Base-by-base conservation (phyloP, 2,113 vertebrate genomes). In the Nyctibius bracteatus region DNA sequence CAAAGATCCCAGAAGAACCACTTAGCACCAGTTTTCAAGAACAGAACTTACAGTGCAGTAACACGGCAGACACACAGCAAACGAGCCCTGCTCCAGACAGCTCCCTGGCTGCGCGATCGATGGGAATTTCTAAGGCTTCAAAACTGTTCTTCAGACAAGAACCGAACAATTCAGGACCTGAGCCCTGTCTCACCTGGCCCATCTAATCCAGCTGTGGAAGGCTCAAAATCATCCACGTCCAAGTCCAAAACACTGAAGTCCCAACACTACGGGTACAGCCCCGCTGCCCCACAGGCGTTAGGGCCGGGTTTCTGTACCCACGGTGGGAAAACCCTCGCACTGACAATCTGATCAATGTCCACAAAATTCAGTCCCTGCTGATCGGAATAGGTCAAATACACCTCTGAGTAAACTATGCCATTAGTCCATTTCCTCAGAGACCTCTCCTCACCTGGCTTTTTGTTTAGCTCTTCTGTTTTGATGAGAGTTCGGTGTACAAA, bases 41-140 rank as follows among this genome's bases (percentile, higher is more conserved):
- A 12, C 14, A 25, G 68, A 68, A 57, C 37, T 81, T 23, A 13
- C 17, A 47, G 21, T 6, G 59, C 43, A 49, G 35, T 5, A 22
- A 33, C 66, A 33, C 0, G 6, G n/a, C 43, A 73, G 73, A 37
- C 13, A 33, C 47, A 21, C 27, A 58, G 81, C 51, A 47, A 35
- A 44, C 2, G 7, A 57, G 63, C 44, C 7, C 2, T 21, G 46
- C 27, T 62, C 43, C 79, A 59, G 65, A 24, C n/a, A 58, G 43
- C 23, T 61, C 51, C 30, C 44, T 18, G 3, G 35, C 3, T 25
- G 35, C 59, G 55, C 14, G 0, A 49, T 7, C 4, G 2, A 9
- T 5, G 25, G 12, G 39, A 28, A n/a, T 35, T 79, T 43, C 59
- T 41, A 18, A 8, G 22, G 54, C 49, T 74, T 49, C 54, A 27